Base-by-base conservation (phyloP, 2,888 invertebrate genomes). In the Eudasyphora cyanicolor region DNA sequence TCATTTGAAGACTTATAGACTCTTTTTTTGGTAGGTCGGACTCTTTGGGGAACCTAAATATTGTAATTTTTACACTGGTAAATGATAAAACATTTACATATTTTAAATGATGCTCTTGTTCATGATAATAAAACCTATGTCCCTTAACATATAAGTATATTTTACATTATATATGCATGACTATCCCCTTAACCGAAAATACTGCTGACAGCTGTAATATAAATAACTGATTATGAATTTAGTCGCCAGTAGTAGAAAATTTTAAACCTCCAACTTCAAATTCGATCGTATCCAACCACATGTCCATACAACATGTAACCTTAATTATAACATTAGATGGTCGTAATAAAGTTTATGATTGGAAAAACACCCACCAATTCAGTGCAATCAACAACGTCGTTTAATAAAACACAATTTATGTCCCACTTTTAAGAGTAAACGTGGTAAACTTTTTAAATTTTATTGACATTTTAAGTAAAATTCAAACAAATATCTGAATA, bases 221-320 rank as follows among this genome's bases (percentile, higher is more conserved):
- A 42, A 57, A 60, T 73, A 57, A 73, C 42, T 57, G 38, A 27
- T 71, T 14, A 35, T 19, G 42, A 2, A 27, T 67, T 67, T n/a
- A 14, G 38, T 64, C 17, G 17, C 5, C 60, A 60, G 21, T 2
- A 60, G 8, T 24, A 24, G 7, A 24, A 19, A 12, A 54, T 6
- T 54, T 10, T 4, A 60, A 60, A 60, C 3, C 62, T 17, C 10
- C 7, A 62, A 62, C 29, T 29, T 19, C 24, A 60, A 21, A 24
- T 14, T 42, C 24, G 27, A 67, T 32, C 62, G 57, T 60, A 8
- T 32, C 8, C 8, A 64, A 38, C 12, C 27, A n/a, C 71, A 71
- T 71, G 54, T 71, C 71, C 32, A 21, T 19, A 32, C 6, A 21
- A 21, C 14, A 54, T 71, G 17, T 71, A 35, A 71, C 45, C 69